Base-by-base conservation (phyloP, 1,140 invertebrate species). In the Sesamia nonagrioides region DNA sequence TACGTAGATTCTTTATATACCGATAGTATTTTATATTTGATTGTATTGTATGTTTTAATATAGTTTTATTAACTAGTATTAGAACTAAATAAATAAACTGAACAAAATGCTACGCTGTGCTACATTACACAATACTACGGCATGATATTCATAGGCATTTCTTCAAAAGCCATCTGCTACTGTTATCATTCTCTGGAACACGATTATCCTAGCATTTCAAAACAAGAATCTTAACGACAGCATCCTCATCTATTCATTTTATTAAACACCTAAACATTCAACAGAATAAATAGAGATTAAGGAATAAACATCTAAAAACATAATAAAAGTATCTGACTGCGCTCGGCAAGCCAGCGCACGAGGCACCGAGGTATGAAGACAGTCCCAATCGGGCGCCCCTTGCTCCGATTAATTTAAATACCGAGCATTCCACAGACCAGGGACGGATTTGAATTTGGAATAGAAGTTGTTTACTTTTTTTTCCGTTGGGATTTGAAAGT, bases 321-420 rank as follows among this genome's bases (percentile, higher is more conserved):
- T 66, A 66, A 42, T 66, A 66, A 66, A 42, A 66, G n/a, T 42
- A 11, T 2, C 6, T 60, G 27, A 5, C 21, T 58, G 0, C 21
- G 54, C 3, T 6, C 17, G 8, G 9, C 18, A 56, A 17, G 56
- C 56, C 0, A 3, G 15, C 2, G 15, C 45, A 50, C 9, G 45
- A 11, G 15, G 45, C 45, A n/a, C 8, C 11, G 37, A 17, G 17
- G 37, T 42, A 66, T 42, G 18, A 66, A 66, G 61, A 66, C 61
- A 66, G 61, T 66, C 17, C 17, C 61, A 42, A 61, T 42, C 35
- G 60, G 33, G 35, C 61, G 17, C 61, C 61, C 61, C 61, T 42
- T 8, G 37, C 17, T 35, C n/a, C 71, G 71, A 73, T 73, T 73
- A 54, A 73, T 56, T 73, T 73, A 73, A 73, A 73, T 73, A 73